A percentile compares a stretch with the other conserved stretches of the same genome.
These are phyloP conservation scores for Drosophila nasuta DNA, from an alignment of 1,140 invertebrate genomes.

Conservation along the genomic window DNA sequence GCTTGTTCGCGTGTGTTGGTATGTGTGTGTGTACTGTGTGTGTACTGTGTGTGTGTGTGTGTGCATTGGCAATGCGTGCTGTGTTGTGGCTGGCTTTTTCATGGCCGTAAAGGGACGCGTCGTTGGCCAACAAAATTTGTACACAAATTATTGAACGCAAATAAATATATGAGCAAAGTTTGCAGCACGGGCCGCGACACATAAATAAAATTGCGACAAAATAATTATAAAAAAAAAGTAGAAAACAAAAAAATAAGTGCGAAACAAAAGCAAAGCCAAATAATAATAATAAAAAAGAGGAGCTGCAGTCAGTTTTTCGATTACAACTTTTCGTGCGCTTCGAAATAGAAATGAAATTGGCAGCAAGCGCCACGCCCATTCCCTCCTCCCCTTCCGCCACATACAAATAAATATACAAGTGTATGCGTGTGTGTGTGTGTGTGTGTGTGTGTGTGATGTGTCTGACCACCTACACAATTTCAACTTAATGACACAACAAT, in stretches of 20 bases:
- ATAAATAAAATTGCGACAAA: conserved; percentile 72
- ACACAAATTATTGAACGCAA: conserved; percentile 77
- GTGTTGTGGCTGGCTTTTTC: conserved; percentile 53
- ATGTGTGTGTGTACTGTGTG: conserved; percentile 9
- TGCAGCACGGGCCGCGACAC: conserved; percentile 16
- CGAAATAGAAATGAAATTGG: conserved; percentile 73
- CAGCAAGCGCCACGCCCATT: conserved; percentile 54
- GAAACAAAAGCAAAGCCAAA: conserved; percentile 29
- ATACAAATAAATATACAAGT: conserved; percentile 3
- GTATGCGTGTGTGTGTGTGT: conserved; percentile 15
- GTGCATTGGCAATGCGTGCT: conserved; percentile 25
- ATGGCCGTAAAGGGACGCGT: conserved; percentile 75
- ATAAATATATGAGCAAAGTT: conserved; percentile 54
- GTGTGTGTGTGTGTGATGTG: conserved; percentile 24
- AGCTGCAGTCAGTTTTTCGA: conserved; percentile 69
- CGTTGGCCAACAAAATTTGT: conserved; percentile 59
- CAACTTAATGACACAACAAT: conserved; percentile 83
- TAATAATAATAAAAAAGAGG: conserved; percentile 53
- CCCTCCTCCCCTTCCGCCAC: background rate
- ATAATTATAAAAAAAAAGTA: conserved; percentile 66
- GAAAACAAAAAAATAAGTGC: conserved; percentile 9
- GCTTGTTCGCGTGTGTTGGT: background rate
- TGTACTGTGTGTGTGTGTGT: conserved; percentile 15
- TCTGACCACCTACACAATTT: conserved; percentile 78
- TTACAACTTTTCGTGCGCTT: conserved; percentile 65